Conservation (phyloP, 2,797 vertebrate genomes). For the Malurus leucopterus region DNA sequence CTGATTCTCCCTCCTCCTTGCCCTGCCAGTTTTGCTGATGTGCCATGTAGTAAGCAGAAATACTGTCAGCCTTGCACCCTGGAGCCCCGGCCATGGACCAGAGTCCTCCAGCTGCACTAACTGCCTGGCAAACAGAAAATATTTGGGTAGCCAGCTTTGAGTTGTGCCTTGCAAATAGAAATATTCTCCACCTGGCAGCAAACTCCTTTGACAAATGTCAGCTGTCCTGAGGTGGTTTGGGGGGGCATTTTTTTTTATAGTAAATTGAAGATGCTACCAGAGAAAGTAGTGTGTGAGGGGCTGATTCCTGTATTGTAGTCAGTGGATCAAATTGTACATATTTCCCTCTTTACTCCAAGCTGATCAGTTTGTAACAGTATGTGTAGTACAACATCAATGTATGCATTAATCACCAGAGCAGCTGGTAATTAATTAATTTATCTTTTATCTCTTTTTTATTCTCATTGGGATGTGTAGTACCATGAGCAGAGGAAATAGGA, state of each 20-base stretch:
- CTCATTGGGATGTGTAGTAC: not conserved
- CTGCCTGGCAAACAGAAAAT: not conserved
- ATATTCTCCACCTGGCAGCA: not conserved
- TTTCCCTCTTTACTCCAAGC: not conserved
- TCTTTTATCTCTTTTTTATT: not conserved
- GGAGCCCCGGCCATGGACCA: not conserved
- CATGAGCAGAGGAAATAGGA: conserved; percentile 9
- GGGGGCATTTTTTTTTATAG: not conserved
- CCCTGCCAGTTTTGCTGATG: conserved; percentile 33
- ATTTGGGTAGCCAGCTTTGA: not conserved
- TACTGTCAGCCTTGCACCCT: conserved; percentile 1
- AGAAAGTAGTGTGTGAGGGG: not conserved
- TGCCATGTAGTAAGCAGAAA: conserved; percentile 30
- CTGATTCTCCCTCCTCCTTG: conserved; percentile 7
- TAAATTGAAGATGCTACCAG: not conserved
- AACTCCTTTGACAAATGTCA: not conserved
- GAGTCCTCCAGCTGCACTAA: not conserved
- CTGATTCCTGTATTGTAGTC: not conserved
- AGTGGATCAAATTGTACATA: not conserved
- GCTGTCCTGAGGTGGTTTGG: not conserved
- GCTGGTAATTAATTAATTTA: conserved; percentile 26
- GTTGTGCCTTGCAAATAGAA: not conserved
- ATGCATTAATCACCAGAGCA: conserved; percentile 24
- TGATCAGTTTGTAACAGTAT: not conserved
- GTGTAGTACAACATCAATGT: not conserved